phyloP scores from a whole-genome alignment of 1,140 invertebrate genomes.

The Cheumatopsyche charites region DNA sequence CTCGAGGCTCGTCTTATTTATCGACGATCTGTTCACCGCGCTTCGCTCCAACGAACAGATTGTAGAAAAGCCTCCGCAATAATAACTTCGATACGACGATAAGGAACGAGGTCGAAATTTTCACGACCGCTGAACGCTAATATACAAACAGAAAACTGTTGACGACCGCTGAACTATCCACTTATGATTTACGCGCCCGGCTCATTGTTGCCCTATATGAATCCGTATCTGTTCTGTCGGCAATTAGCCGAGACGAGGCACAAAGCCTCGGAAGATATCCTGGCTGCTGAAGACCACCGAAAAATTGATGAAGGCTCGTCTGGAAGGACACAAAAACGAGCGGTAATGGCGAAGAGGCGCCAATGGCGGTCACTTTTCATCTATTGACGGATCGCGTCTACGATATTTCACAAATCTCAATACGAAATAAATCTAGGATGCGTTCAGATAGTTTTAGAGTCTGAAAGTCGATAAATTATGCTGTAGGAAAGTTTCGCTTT shows the following conservation, averaged over 20 bases:
- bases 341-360: too few species aligned
- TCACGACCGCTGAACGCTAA: neutral
- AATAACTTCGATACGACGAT: neutral
- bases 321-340: too few species aligned
- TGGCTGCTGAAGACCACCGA: constrained; percentile 2
- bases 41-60: too few species aligned
- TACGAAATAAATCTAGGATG: too few species aligned
- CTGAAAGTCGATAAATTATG: too few species aligned
- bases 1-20: neutral
- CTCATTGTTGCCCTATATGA: neutral
- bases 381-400: neutral
- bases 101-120: too few species aligned
- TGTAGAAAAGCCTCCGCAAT: neutral
- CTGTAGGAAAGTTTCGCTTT: too few species aligned
- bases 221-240: constrained; percentile 33
- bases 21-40: constrained; percentile 4
- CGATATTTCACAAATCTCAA: neutral
- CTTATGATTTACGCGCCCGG: constrained; percentile 29
- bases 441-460: too few species aligned
- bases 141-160: constrained; percentile 19
- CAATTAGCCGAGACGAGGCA: constrained; percentile 38
- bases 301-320: neutral
- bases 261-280: constrained; percentile 10
- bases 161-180: constrained; percentile 6
- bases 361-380: constrained; percentile 1